Evolutionary conservation across 2,888 invertebrate genomes (phyloP).

Genomic region (Steinernema scapterisci): DNA sequence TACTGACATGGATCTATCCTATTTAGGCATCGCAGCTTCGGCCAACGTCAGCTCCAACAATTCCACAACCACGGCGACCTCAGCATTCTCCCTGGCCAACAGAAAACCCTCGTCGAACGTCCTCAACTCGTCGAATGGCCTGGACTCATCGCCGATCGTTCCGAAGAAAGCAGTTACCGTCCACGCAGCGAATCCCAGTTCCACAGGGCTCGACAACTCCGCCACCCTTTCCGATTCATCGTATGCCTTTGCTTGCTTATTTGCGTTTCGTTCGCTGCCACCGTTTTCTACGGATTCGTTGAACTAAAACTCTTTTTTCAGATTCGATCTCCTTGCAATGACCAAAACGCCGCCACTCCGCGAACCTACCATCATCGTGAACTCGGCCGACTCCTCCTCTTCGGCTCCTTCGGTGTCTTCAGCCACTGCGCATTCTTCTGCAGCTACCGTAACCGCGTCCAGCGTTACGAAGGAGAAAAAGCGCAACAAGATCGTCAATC

Average conservation of each 20-base stretch:
- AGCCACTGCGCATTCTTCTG: background rate
- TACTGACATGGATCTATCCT: background rate
- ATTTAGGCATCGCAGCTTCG: conserved; percentile 10
- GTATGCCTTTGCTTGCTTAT: conserved; percentile 13
- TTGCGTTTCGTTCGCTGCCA: background rate
- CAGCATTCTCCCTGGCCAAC: background rate
- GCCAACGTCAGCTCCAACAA: background rate
- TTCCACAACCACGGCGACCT: background rate
- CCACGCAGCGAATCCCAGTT: conserved; percentile 2
- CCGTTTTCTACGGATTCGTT: background rate
- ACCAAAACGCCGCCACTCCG: conserved; percentile 8
- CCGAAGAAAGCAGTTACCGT: conserved; percentile 21
- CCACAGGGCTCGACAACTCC: background rate
- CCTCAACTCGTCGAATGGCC: background rate
- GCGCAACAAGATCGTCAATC: conserved; percentile 10
- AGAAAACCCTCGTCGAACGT: conserved; percentile 2
- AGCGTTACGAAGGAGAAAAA: conserved; percentile 9
- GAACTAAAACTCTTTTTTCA: background rate
- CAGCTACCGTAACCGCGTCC: conserved; percentile 2
- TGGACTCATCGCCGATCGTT: conserved; percentile 14
- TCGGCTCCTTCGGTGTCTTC: conserved; percentile 13
- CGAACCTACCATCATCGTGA: conserved; percentile 11
- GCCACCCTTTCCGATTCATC: conserved; percentile 28
- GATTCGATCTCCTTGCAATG: conserved; percentile 28
- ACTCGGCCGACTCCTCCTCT: conserved; percentile 18